phyloP scores from a whole-genome alignment of 2,797 vertebrate species.

The Rhyacichthys aspro region DNA sequence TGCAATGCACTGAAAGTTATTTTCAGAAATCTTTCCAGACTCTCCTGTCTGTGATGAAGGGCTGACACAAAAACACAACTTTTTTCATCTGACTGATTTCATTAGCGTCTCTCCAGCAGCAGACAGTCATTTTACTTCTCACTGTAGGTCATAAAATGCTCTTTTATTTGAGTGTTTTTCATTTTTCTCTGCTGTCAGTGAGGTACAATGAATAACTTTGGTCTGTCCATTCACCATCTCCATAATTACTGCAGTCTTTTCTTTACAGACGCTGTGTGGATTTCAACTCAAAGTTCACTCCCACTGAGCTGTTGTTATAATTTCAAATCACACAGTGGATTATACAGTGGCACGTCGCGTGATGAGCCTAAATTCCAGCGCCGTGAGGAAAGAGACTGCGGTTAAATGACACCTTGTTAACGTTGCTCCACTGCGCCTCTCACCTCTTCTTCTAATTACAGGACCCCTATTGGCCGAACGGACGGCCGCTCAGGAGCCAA shows the following conservation, averaged over 20 bases:
- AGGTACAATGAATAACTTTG: neutral
- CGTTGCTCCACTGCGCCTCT: slow-evolving; percentile 42
- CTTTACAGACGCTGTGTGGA: slow-evolving; percentile 12
- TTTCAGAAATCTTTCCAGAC: slow-evolving; percentile 39
- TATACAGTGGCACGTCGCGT: neutral
- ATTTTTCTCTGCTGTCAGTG: slow-evolving; percentile 8
- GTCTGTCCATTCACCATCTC: slow-evolving; percentile 6
- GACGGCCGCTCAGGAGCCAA: slow-evolving; percentile 69
- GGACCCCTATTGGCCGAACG: slow-evolving; percentile 71
- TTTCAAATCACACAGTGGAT: slow-evolving; percentile 29
- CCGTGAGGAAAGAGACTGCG: slow-evolving; percentile 18
- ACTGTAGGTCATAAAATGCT: slow-evolving; percentile 1
- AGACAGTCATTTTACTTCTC: slow-evolving; percentile 1
- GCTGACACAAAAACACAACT: slow-evolving; percentile 2
- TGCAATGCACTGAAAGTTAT: slow-evolving; percentile 37
- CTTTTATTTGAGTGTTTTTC: neutral
- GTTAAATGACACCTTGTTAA: slow-evolving; percentile 55
- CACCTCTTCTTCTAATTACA: slow-evolving; percentile 71
- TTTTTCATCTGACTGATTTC: slow-evolving; percentile 7
- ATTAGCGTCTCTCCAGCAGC: neutral
- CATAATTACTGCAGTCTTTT: slow-evolving; percentile 4
- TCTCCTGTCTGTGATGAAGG: slow-evolving; percentile 10
- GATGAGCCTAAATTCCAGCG: slow-evolving; percentile 39
- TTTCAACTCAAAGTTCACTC: slow-evolving; percentile 28
- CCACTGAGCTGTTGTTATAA: slow-evolving; percentile 27